These are phyloP conservation scores for Microchrysa polita DNA, from an alignment of 2,888 invertebrate species.

Conservation along the genomic window DNA sequence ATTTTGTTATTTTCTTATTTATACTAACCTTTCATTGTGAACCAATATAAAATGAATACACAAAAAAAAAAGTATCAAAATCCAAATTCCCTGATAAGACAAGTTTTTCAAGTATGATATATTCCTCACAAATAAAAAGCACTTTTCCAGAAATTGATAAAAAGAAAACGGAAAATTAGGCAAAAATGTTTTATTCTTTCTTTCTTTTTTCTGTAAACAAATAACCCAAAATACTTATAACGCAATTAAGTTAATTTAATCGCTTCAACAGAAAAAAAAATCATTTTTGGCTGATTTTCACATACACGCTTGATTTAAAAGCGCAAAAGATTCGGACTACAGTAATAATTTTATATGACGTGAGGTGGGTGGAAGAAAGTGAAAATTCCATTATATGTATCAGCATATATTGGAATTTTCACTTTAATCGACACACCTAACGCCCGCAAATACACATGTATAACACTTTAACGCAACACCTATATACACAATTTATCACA, in stretches of 20 bases:
- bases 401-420: conserved; percentile 1
- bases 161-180: background rate
- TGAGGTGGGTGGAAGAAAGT: no score
- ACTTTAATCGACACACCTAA: background rate
- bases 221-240: background rate
- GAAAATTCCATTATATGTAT: background rate
- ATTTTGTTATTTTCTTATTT: no score
- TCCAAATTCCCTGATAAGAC: background rate
- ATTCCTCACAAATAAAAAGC: conserved; percentile 30
- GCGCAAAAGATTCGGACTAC: background rate
- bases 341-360: background rate
- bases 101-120: background rate
- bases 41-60: background rate
- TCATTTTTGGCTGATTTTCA: conserved; percentile 4
- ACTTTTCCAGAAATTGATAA: background rate
- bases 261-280: conserved; percentile 25
- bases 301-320: background rate
- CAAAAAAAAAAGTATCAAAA: conserved; percentile 7
- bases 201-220: background rate
- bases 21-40: no score
- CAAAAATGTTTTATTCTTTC: conserved; percentile 20
- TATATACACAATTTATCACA: no score
- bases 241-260: conserved; percentile 7
- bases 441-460: no score
- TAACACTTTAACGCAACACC: no score